Evolutionary conservation across 1,140 invertebrate species (phyloP).

Genomic region (Aphidius ervi): DNA sequence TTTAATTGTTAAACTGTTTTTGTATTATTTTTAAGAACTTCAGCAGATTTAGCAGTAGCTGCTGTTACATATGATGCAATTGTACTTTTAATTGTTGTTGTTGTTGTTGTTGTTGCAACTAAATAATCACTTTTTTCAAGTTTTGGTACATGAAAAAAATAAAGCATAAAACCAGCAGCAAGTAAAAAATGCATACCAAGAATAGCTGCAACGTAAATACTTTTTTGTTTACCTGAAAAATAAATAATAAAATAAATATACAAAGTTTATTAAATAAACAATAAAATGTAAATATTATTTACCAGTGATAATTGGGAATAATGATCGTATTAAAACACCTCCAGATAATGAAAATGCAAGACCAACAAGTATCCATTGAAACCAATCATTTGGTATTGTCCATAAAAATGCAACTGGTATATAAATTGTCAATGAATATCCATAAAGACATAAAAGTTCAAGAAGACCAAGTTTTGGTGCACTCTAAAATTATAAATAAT

Average conservation of each 20-base stretch:
- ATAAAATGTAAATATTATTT: constrained; percentile 28
- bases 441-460: constrained; percentile 87
- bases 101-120: neutral
- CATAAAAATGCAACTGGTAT: constrained; percentile 91
- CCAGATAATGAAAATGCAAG: constrained; percentile 79
- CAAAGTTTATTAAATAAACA: neutral
- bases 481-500: constrained; percentile 50
- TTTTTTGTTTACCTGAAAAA: constrained; percentile 57
- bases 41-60: too few relatives aligned
- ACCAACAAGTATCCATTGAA: constrained; percentile 85
- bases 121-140: neutral
- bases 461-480: constrained; percentile 63
- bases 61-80: too few relatives aligned
- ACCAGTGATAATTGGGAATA: constrained; percentile 72
- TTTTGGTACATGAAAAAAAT: constrained; percentile 59
- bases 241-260: neutral
- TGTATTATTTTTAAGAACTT: too few relatives aligned
- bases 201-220: constrained; percentile 65
- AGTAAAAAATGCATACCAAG: constrained; percentile 74
- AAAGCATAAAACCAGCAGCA: constrained; percentile 81
- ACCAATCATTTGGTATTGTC: constrained; percentile 77
- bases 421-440: constrained; percentile 91
- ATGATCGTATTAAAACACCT: constrained; percentile 74
- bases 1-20: too few relatives aligned
- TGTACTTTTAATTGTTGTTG: too few relatives aligned